Evolutionary conservation across 2,113 vertebrate species (phyloP).

Genomic region (Pithys albifrons): DNA sequence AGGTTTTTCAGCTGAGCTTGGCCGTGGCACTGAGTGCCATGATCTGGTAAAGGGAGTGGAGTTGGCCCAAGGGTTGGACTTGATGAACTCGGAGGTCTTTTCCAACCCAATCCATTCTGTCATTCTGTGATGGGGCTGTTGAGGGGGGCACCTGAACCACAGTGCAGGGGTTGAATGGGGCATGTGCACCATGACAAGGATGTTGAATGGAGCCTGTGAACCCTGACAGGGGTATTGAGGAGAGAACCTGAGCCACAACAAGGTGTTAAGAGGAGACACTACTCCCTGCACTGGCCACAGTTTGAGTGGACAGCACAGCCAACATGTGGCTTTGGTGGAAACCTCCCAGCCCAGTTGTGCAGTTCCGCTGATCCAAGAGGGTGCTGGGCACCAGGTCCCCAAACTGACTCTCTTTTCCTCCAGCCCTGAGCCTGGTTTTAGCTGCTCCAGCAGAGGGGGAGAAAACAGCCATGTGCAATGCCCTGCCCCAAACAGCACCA

Average conservation of each 20-base stretch:
- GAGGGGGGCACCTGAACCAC: neutral
- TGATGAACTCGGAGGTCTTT: too few species aligned
- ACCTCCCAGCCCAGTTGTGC: neutral
- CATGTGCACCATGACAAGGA: fast-evolving
- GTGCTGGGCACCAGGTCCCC: neutral
- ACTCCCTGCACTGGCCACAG: fast-evolving
- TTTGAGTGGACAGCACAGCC: neutral
- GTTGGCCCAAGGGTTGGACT: too few species aligned
- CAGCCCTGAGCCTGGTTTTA: neutral
- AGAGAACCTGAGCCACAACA: neutral
- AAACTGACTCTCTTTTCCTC: neutral
- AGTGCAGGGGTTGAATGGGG: fast-evolving
- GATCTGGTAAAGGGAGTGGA: too few species aligned
- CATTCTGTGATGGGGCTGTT: too few species aligned
- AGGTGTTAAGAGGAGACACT: neutral
- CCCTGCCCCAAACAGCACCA: neutral
- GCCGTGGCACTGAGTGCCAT: too few species aligned
- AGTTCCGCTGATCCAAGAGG: neutral
- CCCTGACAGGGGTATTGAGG: fast-evolving
- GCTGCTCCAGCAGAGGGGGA: neutral
- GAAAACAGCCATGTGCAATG: neutral
- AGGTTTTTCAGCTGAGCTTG: too few species aligned
- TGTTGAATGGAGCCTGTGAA: neutral
- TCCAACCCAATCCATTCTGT: too few species aligned
- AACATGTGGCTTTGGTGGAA: fast-evolving